Evolutionary conservation across 2,113 vertebrate genomes (phyloP), one percentile per base, ranked within the genome.

Genomic region (Rissa tridactyla): DNA sequence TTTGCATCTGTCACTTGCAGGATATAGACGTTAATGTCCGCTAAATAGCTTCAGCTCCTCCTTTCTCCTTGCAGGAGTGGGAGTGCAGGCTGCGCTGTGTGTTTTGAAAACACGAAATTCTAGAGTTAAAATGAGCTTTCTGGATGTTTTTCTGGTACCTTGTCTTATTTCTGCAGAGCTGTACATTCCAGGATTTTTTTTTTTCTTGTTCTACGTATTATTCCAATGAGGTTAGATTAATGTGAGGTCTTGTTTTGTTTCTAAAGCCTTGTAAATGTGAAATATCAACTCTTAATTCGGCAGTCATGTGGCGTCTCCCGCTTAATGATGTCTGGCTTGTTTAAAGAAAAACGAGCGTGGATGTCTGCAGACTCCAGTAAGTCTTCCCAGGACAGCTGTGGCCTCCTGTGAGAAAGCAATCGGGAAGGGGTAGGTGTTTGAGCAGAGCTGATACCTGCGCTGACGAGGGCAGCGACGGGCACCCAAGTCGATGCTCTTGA

Each of bases 401-500:
- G 4, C 42, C 17, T 75, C 27, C 73, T 4, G 0, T 10, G 40
- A 58, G 49, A 52, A 49, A 49, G 27, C 34, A 25, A 0, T 15
- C 20, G 82, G 70, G 18, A 29, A 60, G 17, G 27, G 32, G 3
- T 9, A 27, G 57, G 9, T n/a, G 30, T 4, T 46, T 5, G 19
- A 62, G 86, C 18, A 27, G 80, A 61, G 62, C 23, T 13, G 15
- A 6, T 27, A 8, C 9, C 36, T 12, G 23, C 13, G 58, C 27
- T 27, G 8, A 15, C 5, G 49, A 19, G 77, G 46, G 71, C 52
- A 27, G 15, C 1, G 8, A 0, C 34, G 32, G 82, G 4, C 18
- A 3, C 54, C 0, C 1, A 20, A 2, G 13, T 4, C 0, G 0
- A 25, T 19, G 44, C 4, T 7, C 22, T 61, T 29, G 49, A 29